Percentiles rank a stretch among this genome's conserved stretches.
Conservation (phyloP, 2,113 vertebrate species). For the Aplodontia rufa region DNA sequence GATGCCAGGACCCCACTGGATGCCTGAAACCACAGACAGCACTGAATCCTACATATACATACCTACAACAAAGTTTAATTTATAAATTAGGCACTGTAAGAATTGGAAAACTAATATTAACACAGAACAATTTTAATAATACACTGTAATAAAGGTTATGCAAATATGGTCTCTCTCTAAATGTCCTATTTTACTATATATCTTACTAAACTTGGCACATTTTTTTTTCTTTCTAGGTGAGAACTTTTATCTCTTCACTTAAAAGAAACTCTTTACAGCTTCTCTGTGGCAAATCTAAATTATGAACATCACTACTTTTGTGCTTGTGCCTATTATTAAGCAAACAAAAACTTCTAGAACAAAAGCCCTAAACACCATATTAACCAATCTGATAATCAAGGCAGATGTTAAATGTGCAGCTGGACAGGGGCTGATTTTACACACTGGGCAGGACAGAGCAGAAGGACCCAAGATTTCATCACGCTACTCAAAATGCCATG, state of each 20-base stretch:
- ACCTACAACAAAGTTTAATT: background rate
- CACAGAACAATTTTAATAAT: background rate
- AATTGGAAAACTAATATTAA: background rate
- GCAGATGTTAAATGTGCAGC: background rate
- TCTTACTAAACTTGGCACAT: background rate
- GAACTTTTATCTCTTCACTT: background rate
- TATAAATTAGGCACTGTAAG: background rate
- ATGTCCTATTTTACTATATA: background rate
- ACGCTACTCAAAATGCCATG: background rate
- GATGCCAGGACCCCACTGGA: background rate
- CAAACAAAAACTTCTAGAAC: background rate
- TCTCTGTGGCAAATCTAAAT: background rate
- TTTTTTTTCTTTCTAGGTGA: background rate
- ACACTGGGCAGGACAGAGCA: background rate
- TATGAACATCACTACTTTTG: too few species aligned
- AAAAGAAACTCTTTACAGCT: background rate
- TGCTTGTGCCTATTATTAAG: background rate
- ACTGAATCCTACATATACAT: background rate
- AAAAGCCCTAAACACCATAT: background rate
- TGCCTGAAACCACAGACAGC: background rate
- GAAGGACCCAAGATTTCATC: background rate
- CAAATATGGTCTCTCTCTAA: background rate
- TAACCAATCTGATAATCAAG: background rate
- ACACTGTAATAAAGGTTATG: background rate
- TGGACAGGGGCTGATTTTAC: background rate